Evolutionary conservation across 2,113 vertebrate species (phyloP), one percentile per base, ranked within the genome.

Genomic region (Gulo gulo): DNA sequence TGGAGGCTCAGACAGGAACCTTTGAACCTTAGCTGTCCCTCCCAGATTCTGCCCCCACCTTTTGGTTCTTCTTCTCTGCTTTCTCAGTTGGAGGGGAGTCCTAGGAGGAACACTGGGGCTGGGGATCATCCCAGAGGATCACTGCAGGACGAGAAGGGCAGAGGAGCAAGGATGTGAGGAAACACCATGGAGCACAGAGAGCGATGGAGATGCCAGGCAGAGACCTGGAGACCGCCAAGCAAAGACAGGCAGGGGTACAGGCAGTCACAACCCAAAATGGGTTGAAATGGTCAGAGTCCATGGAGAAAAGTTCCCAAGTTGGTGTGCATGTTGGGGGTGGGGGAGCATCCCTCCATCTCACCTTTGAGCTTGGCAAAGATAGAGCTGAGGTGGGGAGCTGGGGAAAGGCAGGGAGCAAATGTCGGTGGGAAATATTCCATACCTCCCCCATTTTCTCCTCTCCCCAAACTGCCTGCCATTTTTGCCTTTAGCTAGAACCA

Each of bases 11-110:
- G 88, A 42, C 80, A 90, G 84, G 57, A 96, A 97, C 71, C 80
- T 98, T 97, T 97, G 96, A 95, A 96, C 96, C 73, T 95, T 90
- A 85, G 90, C 59, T 78, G 76, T 78, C 21, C 69, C 55, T 97
- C 63, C 76, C 82, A 96, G 81, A 84, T 23, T 85, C 80, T 21
- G 3, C 50, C 59, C 13, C 39, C 34, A 36, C 96, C 96, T 92
- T 98, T 97, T 98, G 98, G 97, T 57, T 92, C 76, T 76, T 52
- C 61, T 91, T 92, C 80, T 91, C 47, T 21, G 73, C 78, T 87
- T 97, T 97, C 82, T 95, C 55, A 59, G 29, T 94, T 89, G 87
- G 63, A 91, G 57, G 26, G 69, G 45, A 45, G 67, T 85, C 39
- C 8, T 10, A 52, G 55, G 63, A 78, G 57, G 39, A n/a, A 14